Evolutionary conservation across 1,140 invertebrate genomes (phyloP), one percentile per base, ranked within the genome.

Genomic region (Drosophila tsacasi): DNA sequence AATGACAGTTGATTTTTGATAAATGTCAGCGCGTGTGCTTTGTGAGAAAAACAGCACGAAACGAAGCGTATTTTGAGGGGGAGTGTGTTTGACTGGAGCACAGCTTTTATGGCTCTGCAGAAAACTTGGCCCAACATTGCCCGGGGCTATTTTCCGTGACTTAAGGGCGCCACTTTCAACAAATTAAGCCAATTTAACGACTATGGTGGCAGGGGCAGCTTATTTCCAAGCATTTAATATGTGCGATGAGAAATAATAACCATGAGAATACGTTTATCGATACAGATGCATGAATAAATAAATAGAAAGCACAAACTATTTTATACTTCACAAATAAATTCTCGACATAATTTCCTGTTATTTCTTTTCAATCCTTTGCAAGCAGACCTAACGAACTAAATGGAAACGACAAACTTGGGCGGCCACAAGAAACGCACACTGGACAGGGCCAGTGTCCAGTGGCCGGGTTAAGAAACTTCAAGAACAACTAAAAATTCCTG

Each of bases 1-100:
- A 89, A 84, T 84, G 85, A 89, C 81, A 82, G 74, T 79, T 76
- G 61, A 79, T 76, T 69, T 52, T 71, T 86, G 80, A 85, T 76
- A 91, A 85, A 91, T 91, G 82, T 85, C 68, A 82, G 61, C 81
- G 85, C 72, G 84, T 87, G 83, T 60, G 64, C 27, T 8, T 63
- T 40, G 25, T n/a, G 17, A 25, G 50, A 25, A 49, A 19, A 35
- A 71, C 13, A 27, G 12, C 15, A 32, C 21, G 9, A 54, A 23
- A 12, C 25, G 49, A 12, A 59, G 40, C 46, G 42, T 12, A 21
- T 39, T 21, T 58, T 52, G 25, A 15, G 63, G 46, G 49, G 54
- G 30, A 32, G 23, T 19, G 54, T 63, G 25, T 49, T 42, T 39
- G 62, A 59, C 49, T 39, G 79, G 30, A 23, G 66, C 73, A 60